Conservation (phyloP, 2,113 vertebrate genomes). For the Suncus etruscus region DNA sequence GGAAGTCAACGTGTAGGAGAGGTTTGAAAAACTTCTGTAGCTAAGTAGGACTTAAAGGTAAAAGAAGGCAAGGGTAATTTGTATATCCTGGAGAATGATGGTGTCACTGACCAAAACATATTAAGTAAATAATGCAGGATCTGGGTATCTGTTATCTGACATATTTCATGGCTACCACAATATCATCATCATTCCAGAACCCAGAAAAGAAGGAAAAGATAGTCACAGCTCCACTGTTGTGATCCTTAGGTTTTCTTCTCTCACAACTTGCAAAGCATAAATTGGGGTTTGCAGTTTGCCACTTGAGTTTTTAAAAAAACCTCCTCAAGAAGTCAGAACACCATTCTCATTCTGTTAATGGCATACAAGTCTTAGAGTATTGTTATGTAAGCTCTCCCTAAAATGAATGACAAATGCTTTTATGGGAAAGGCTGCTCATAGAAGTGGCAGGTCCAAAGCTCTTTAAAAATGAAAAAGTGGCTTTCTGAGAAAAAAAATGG, state of each 20-base stretch:
- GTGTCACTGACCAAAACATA: background rate
- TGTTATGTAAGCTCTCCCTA: background rate
- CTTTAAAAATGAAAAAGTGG: constrained; percentile 36
- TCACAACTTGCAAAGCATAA: background rate
- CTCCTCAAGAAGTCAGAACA: background rate
- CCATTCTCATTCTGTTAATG: background rate
- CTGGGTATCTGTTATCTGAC: background rate
- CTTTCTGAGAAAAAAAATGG: constrained; percentile 12
- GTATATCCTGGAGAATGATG: background rate
- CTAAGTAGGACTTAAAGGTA: background rate
- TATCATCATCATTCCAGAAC: constrained; percentile 5
- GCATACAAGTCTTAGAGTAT: background rate
- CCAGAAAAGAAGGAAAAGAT: background rate
- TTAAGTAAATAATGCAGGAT: background rate
- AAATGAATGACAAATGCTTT: background rate
- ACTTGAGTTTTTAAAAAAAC: background rate
- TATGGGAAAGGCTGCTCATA: background rate
- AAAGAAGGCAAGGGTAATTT: background rate
- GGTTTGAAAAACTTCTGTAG: background rate
- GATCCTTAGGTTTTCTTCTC: constrained; percentile 7
- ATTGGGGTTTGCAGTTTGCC: background rate
- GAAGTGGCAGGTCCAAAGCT: constrained; percentile 34
- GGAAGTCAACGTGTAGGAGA: background rate
- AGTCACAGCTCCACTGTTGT: background rate
- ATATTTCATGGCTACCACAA: background rate